A percentile compares a stretch with the other conserved stretches of the same genome.
These are phyloP conservation scores for Rhinoderma darwinii DNA, from an alignment of 2,113 vertebrate species.

Conservation along the genomic window DNA sequence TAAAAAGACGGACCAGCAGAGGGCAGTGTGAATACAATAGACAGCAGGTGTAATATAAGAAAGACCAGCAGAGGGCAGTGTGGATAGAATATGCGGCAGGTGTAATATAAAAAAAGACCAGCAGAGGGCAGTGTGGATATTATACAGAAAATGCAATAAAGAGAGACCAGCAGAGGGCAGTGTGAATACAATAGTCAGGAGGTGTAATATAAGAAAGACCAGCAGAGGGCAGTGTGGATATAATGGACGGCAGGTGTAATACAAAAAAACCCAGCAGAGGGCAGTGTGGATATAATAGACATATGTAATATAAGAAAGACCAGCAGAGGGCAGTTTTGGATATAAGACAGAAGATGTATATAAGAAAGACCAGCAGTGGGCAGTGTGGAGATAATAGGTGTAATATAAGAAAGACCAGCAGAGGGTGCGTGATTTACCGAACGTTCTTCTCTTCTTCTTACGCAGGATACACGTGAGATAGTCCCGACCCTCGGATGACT, in stretches of 20 bases:
- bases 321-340: background rate
- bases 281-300: background rate
- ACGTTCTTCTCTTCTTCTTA: constrained; percentile 77
- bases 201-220: background rate
- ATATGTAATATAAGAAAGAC: background rate
- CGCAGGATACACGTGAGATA: constrained; percentile 77
- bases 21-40: background rate
- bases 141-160: background rate
- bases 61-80: background rate
- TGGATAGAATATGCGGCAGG: background rate
- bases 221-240: background rate
- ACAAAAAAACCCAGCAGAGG: background rate
- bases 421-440: constrained; percentile 74
- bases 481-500: constrained; percentile 78
- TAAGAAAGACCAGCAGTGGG: background rate
- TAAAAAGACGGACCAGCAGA: background rate
- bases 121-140: background rate
- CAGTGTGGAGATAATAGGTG: background rate
- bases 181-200: background rate
- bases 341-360: background rate
- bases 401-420: background rate
- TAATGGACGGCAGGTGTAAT: background rate
- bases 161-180: background rate
- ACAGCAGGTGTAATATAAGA: background rate
- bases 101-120: background rate